Base-by-base conservation (phyloP, 2,797 vertebrate species). In the Cheirogaleus major region DNA sequence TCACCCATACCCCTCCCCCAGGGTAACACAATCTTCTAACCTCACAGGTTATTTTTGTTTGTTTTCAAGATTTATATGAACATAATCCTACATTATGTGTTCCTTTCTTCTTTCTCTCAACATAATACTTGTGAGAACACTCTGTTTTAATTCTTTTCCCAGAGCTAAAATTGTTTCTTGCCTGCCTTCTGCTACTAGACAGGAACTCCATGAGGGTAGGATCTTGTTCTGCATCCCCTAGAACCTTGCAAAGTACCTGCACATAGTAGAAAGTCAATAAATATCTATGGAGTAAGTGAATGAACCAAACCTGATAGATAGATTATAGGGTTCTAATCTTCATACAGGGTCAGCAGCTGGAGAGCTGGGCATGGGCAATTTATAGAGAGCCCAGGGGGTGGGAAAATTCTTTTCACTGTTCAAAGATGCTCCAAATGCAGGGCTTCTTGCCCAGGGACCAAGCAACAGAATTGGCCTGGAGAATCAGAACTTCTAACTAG, bases 21-120 rank as follows among this genome's bases (percentile, higher is more conserved):
- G 52, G n/a, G 52, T 61, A 72, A 79, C 35, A 14, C 12, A 72
- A 23, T 43, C n/a, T 41, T 85, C 48, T 65, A 67, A 78, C 1
- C 23, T 89, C 35, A 63, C 32, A 65, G 27, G 57, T 59, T 69
- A 32, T 30, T 69, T 55, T 86, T 73, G 65, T 67, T 43, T 83
- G 43, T 69, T 83, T 91, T 93, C n/a, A 38, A 55, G 79, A 84
- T 73, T 41, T 90, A 8, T 48, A 52, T 83, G 79, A 67, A 57
- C 52, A 48, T 35, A 61, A 45, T 61, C 22, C 45, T 75, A 69
- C 32, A 45, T 41, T 75, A 45, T 43, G 11, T 48, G 59, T 78
- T 88, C 43, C 70, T 90, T 92, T 80, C 76, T 91, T 95, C 48
- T 57, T 92, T 82, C 35, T 95, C 86, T 87, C 76, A 79, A 79